Conservation (phyloP, 2,888 invertebrate species). For the Epinotia demarniana region DNA sequence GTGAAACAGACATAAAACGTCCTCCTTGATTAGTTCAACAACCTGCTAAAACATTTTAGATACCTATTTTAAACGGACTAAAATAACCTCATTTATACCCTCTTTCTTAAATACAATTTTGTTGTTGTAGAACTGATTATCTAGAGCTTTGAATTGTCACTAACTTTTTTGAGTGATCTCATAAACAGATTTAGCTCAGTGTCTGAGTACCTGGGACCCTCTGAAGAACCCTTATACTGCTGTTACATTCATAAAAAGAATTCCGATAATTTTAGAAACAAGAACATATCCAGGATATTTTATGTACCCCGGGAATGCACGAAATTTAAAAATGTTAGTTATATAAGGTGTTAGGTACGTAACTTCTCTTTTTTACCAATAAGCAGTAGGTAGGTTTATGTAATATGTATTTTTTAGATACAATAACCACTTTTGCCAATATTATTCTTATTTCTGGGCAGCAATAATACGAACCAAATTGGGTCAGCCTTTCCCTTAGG, state of each 20-base stretch:
- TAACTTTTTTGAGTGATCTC: constrained; percentile 8
- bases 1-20: not conserved
- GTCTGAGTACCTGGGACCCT: constrained; percentile 26
- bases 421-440: not conserved
- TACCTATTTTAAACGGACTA: not conserved
- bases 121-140: constrained; percentile 10
- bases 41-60: constrained; percentile 10
- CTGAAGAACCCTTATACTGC: constrained; percentile 3
- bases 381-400: not conserved
- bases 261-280: constrained; percentile 21
- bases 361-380: no score
- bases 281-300: not conserved
- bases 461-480: constrained; percentile 13
- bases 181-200: constrained; percentile 30
- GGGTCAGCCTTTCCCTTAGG: constrained; percentile 22
- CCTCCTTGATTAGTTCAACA: constrained; percentile 10
- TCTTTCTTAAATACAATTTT: constrained; percentile 1
- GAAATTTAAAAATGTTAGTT: no score
- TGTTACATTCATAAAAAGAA: constrained; percentile 2
- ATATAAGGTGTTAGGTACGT: no score
- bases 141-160: constrained; percentile 24
- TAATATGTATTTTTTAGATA: not conserved
- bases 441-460: constrained; percentile 13
- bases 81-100: not conserved
- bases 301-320: not conserved